A percentile compares a stretch with the other conserved stretches of the same genome.
These are phyloP conservation scores for Ceratosolen fusciceps DNA, from an alignment of 1,140 invertebrate species.

Conservation along the genomic window DNA sequence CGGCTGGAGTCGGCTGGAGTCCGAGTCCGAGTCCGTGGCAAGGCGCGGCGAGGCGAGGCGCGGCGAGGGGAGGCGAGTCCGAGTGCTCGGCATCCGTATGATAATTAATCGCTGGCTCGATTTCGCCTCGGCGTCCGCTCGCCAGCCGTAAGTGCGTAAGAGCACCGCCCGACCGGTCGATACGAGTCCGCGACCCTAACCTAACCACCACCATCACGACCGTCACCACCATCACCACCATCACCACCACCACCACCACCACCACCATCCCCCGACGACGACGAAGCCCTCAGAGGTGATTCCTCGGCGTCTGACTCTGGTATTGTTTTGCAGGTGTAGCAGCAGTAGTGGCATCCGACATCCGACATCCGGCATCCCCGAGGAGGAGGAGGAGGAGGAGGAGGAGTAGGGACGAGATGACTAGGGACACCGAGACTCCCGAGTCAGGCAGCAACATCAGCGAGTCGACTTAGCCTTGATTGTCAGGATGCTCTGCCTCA, in stretches of 20 bases:
- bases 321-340: background rate
- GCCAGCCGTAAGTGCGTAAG: background rate
- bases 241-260: background rate
- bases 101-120: background rate
- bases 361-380: too few species aligned
- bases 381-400: background rate
- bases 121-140: background rate
- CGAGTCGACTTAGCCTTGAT: background rate
- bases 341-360: background rate
- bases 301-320: too few species aligned
- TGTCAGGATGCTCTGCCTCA: constrained; percentile 61
- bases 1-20: too few species aligned
- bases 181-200: background rate
- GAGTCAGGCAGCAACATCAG: background rate
- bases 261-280: background rate
- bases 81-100: background rate
- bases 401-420: too few species aligned
- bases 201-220: background rate
- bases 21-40: too few species aligned
- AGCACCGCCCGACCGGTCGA: background rate
- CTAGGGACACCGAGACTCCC: background rate
- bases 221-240: background rate
- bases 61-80: background rate
- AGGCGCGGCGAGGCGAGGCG: background rate
- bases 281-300: too few species aligned